These are phyloP conservation scores for Boloria euphrosyne DNA, from an alignment of 2,888 invertebrate species.

Conservation along the genomic window DNA sequence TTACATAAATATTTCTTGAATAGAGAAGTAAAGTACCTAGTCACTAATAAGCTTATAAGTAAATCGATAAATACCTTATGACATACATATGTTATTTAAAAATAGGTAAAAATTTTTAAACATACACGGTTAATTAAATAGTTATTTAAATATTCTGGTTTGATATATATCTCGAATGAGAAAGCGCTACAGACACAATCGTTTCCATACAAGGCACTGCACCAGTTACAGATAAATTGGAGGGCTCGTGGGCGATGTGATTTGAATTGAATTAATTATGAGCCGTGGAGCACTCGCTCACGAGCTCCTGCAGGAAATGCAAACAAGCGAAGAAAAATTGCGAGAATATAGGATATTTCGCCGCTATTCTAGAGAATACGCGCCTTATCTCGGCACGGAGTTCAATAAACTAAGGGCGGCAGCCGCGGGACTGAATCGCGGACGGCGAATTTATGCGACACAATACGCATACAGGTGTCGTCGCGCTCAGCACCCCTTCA, in stretches of 20 bases:
- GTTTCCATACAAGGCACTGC: constrained; percentile 58
- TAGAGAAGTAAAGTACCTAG: not conserved
- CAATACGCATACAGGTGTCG: constrained; percentile 81
- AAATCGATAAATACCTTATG: not conserved
- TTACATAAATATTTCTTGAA: not conserved
- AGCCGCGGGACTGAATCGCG: constrained; percentile 66
- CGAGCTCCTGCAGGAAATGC: constrained; percentile 67
- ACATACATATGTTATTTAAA: not conserved
- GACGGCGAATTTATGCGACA: constrained; percentile 73
- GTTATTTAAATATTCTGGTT: constrained; percentile 14
- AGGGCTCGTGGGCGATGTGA: constrained; percentile 73
- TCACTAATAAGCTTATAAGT: not conserved
- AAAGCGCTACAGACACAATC: constrained; percentile 55
- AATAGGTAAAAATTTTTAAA: not conserved
- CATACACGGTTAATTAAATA: not conserved
- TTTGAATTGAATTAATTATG: constrained; percentile 79
- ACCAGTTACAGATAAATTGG: constrained; percentile 64
- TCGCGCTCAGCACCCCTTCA: constrained; percentile 66
- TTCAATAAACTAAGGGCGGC: constrained; percentile 73
- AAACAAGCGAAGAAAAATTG: constrained; percentile 64
- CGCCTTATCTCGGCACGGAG: constrained; percentile 67
- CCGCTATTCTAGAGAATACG: constrained; percentile 49
- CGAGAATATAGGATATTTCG: constrained; percentile 63
- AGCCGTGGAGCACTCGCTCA: constrained; percentile 60
- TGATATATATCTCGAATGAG: constrained; percentile 41